These are phyloP conservation scores for Henricia sp. DNA, from an alignment of 53 echinoderm and acorn worm species.

Conservation along the genomic window DNA sequence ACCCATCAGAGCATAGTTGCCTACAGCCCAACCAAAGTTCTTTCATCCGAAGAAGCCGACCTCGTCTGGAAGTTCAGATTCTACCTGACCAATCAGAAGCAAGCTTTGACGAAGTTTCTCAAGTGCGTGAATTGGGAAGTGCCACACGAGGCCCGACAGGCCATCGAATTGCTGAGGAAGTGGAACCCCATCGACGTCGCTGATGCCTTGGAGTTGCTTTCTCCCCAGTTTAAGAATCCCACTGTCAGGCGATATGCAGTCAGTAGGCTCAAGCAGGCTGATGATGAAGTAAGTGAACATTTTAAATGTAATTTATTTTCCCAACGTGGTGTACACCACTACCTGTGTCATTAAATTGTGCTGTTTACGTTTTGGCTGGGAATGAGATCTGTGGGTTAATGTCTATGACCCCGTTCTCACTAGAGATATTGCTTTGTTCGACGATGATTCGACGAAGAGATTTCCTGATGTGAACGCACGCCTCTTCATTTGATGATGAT, in stretches of 20 bases:
- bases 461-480: too few species aligned
- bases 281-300: conserved; percentile 81
- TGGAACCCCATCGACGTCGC: conserved; percentile 98
- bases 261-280: conserved; percentile 84
- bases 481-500: too few species aligned
- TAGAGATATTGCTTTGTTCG: too few species aligned
- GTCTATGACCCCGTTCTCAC: too few species aligned
- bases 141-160: conserved; percentile 92
- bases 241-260: conserved; percentile 95
- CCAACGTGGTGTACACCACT: too few species aligned
- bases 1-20: conserved; percentile 86
- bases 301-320: not conserved
- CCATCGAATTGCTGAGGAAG: conserved; percentile 79
- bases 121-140: conserved; percentile 98
- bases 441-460: too few species aligned
- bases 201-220: conserved; percentile 96
- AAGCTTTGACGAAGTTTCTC: conserved; percentile 96
- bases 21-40: conserved; percentile 84
- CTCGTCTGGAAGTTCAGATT: conserved; percentile 93
- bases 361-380: too few species aligned
- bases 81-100: conserved; percentile 96
- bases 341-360: too few species aligned
- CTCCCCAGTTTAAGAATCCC: conserved; percentile 92
- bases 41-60: conserved; percentile 92
- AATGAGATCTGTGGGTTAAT: too few species aligned